These are phyloP conservation scores for Squalus acanthias DNA, from an alignment of 2,797 vertebrate genomes.

Conservation along the genomic window DNA sequence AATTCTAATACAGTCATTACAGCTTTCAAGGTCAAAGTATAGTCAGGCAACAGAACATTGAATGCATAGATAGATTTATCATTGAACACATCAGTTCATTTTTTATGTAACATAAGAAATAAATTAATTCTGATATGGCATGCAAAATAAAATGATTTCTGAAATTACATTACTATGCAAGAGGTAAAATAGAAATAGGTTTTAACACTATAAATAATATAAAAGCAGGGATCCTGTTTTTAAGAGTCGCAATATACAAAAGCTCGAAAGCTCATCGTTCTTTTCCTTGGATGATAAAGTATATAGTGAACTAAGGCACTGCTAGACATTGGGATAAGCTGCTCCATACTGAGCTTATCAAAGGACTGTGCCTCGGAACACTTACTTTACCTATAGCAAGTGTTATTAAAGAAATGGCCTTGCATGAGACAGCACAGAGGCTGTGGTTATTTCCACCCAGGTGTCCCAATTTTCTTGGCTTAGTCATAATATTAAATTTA, in stretches of 20 bases:
- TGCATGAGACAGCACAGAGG: neutral
- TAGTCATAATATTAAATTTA: conserved; percentile 1
- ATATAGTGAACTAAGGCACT: neutral
- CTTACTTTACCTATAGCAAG: neutral
- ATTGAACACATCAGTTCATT: neutral
- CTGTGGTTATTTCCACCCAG: neutral
- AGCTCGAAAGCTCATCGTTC: neutral
- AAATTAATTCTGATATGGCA: neutral
- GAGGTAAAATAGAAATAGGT: neutral
- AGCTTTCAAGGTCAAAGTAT: conserved; percentile 71
- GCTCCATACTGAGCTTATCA: conserved; percentile 12
- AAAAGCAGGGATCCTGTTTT: neutral
- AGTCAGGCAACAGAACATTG: conserved; percentile 51
- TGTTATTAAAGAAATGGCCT: neutral
- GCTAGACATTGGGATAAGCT: conserved; percentile 1
- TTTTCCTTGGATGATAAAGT: neutral
- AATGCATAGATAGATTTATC: conserved; percentile 7
- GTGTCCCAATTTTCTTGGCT: neutral
- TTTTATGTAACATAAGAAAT: conserved; percentile 5
- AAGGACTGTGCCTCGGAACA: neutral
- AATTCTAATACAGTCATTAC: conserved; percentile 63
- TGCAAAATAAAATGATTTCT: conserved; percentile 13
- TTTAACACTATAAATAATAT: conserved; percentile 9
- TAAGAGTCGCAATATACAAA: neutral
- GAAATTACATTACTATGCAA: conserved; percentile 15